Evolutionary conservation across 2,888 invertebrate species (phyloP), one percentile per base, ranked within the genome.

Genomic region (Agonopterix subpropinquella): DNA sequence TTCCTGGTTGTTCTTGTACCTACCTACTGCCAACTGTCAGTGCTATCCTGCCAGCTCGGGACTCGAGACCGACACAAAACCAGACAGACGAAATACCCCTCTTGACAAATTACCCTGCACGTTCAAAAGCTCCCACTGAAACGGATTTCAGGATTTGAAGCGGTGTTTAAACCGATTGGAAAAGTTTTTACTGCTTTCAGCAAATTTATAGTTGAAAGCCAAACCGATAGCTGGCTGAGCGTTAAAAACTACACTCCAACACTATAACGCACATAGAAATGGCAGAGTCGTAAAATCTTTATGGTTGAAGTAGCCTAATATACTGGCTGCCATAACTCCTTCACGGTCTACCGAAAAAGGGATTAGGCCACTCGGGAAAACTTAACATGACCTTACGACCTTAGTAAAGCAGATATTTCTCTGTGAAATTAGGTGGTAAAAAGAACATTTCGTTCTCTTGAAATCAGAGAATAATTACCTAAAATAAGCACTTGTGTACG

Each of bases 211-310:
- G 58, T 64, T 64, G 65, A 47, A 47, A 52, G 44, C 15, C 11
- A 37, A 37, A n/a, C 46, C 9, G 18, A 28, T 28, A 8, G 7
- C 41, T 11, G 11, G 11, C 35, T 37, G 41, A 41, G 36, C 36
- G n/a, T 42, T 43, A 43, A 47, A 47, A 47, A 45, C 47, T 46
- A 46, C 35, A 47, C 43, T 47, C 43, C 42, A 46, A 41, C 43
- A 44, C 37, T 37, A 47, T 61, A 56, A n/a, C 39, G n/a, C 7
- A 28, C 28, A 28, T 28, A 53, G 49, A 53, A 28, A 28, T 28
- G 28, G 28, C 28, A 4, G 4, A 28, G 28, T 70, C 71, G 64
- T 77, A 71, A 77, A 77, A 71, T 64, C 56, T 74, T 74, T 71
- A 73, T 67, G 57, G 62, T 58, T 56, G 59, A 62, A 62, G 61